Evolutionary conservation across 2,797 vertebrate genomes (phyloP), one percentile per base, ranked within the genome.

Genomic region (Cyclopterus lumpus): DNA sequence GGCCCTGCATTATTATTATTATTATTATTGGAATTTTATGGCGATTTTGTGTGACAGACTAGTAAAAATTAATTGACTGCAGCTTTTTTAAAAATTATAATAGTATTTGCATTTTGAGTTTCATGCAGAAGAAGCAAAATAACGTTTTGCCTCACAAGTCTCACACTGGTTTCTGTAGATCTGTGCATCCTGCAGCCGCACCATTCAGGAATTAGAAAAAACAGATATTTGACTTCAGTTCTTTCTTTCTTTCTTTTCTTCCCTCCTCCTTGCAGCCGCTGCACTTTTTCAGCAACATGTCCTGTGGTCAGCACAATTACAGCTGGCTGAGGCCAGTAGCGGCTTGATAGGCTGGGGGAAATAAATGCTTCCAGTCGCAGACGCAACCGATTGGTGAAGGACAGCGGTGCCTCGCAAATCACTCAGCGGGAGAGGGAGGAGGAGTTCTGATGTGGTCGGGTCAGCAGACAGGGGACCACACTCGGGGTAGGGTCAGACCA

Each of bases 221-320:
- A 24, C 26, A 67, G 26, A 66, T 20, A 66, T 68, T 65, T 70
- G 44, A 72, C 69, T 81, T 69, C 24, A 55, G 14, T 53, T 40
- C 12, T 53, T 51, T 53, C 6, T 26, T 62, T 57, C 26, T 34
- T 7, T 6, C 38, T 48, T 10, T 30, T 60, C 54, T 62, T 51
- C 5, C 1, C 1, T 22, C 18, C 6, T 38, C 51, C 60, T 68
- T 81, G 83, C 88, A 86, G 87, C 53, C 24, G 20, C 54, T 82
- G 79, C 82, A 76, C 67, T 79, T 88, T 70, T 60, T 55, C 44
- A 42, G 46, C 53, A 61, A 68, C 79, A 76, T 77, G 81, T 81
- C 79, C 75, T 75, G 61, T 58, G 67, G 89, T 93, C 91, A 92
- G 91, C 92, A 90, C 79, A 84, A 89, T 88, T 81, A 77, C 71